Base-by-base conservation (phyloP, 1,140 invertebrate species). In the Brachionus plicatilis region DNA sequence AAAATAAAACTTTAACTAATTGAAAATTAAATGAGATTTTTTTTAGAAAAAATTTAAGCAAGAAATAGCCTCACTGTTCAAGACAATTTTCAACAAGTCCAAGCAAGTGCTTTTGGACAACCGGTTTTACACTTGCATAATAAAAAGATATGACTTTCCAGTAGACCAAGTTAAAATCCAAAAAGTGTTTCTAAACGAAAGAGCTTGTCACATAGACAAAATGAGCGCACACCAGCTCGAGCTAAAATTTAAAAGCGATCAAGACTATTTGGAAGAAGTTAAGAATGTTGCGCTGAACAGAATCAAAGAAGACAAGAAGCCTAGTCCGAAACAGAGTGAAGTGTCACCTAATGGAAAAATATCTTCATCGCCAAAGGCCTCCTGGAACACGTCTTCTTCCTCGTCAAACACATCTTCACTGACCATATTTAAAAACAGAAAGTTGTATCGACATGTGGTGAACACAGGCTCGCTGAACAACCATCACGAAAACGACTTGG, bases 11-110 rank as follows among this genome's bases (percentile, higher is more conserved):
- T 0, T 29, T 33, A 14, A 20, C 14, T 20, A 47, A 47, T 47
- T 78, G 1, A 12, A n/a, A n/a, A 68, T 14, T 37, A 14, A 37
- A 14, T 24, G 33, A 33, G 11, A 24, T 66, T 66, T n/a, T 37
- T 68, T 33, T 33, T 68, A 76, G 72, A 76, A 76, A 76, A 76
- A 76, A 50, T 76, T 76, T 14, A 76, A 76, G 27, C 72, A 76
- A 76, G 72, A 76, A 76, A 76, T 76, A 50, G 27, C 17, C 11
- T 50, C 72, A 11, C 50, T 76, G 14, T 76, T 76, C 72, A 76
- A 76, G 27, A 50, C 43, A 27, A 47, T 47, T 12, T 76, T 50
- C 50, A 76, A 47, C 2, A 76, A 29, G 33, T 50, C 24, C 11
- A 76, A 76, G 29, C 72, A 76, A 29, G 27, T 76, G n/a, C 14